Evolutionary conservation across 2,888 invertebrate species (phyloP).

Genomic region (Phyllotreta cruciferae): DNA sequence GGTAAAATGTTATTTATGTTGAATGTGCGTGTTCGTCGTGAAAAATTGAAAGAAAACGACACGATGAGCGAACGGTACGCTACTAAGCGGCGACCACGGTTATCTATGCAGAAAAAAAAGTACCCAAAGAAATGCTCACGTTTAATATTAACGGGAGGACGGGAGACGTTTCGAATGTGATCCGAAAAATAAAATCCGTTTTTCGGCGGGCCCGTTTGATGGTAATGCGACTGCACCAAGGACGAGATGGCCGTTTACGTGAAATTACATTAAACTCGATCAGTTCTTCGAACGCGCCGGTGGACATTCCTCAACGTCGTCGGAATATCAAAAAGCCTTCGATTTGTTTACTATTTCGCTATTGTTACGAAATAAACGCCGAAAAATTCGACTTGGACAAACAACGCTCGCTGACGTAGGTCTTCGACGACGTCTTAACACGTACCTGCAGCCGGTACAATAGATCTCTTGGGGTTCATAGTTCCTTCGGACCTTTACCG

Average conservation of each 20-base stretch:
- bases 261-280: no score
- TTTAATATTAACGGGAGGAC: slow-evolving; percentile 23
- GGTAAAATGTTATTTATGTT: slow-evolving; percentile 31
- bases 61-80: slow-evolving; percentile 13
- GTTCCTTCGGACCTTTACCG: slow-evolving; percentile 42
- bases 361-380: slow-evolving; percentile 24
- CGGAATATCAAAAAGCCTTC: slow-evolving; percentile 1
- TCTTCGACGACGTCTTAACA: slow-evolving; percentile 35
- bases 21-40: slow-evolving; percentile 29
- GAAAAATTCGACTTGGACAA: slow-evolving; percentile 20
- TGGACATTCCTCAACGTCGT: background rate
- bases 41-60: slow-evolving; percentile 31
- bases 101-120: slow-evolving; percentile 26
- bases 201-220: slow-evolving; percentile 22
- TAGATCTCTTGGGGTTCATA: slow-evolving; percentile 34
- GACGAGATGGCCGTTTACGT: slow-evolving; percentile 6
- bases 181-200: slow-evolving; percentile 18
- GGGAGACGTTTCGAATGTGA: slow-evolving; percentile 20
- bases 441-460: slow-evolving; percentile 38
- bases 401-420: slow-evolving; percentile 26
- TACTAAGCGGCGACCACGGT: slow-evolving; percentile 22
- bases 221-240: slow-evolving; percentile 6
- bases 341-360: slow-evolving; percentile 20
- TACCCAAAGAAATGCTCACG: slow-evolving; percentile 21
- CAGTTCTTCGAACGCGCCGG: background rate